A percentile compares a stretch with the other conserved stretches of the same genome.
phyloP scores from a whole-genome alignment of 2,113 vertebrate species.

The Ardeotis arabs region DNA sequence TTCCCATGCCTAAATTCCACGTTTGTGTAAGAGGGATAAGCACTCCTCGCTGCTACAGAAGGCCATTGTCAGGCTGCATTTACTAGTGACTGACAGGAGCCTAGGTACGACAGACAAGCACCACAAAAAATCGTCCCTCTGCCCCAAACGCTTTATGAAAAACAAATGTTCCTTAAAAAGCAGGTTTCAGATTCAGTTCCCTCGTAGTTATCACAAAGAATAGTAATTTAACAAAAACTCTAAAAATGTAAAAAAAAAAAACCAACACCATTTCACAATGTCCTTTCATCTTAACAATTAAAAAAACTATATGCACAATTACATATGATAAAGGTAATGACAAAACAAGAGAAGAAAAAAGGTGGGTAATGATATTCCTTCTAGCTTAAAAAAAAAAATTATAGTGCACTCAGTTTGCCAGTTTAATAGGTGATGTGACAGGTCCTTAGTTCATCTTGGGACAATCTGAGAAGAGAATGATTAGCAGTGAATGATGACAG shows the following conservation, averaged over 20 bases:
- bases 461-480: slow-evolving; percentile 44
- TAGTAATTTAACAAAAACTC: background rate
- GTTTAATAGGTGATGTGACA: slow-evolving; percentile 48
- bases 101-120: background rate
- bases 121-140: background rate
- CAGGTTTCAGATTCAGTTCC: background rate
- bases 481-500: slow-evolving; percentile 48
- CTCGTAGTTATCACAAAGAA: background rate
- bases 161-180: background rate
- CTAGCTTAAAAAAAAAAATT: background rate
- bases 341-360: slow-evolving; percentile 3
- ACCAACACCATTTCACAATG: background rate
- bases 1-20: background rate
- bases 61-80: background rate
- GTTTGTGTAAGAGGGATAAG: background rate
- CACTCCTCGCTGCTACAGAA: background rate
- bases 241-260: background rate
- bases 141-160: background rate
- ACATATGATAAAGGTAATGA: background rate
- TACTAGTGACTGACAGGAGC: background rate
- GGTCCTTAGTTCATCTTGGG: slow-evolving; percentile 29
- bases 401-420: background rate
- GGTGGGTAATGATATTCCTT: background rate
- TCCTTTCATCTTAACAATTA: background rate
- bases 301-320: background rate